Base-by-base conservation (phyloP, 2,113 vertebrate species). In the Misgurnus anguillicaudatus region DNA sequence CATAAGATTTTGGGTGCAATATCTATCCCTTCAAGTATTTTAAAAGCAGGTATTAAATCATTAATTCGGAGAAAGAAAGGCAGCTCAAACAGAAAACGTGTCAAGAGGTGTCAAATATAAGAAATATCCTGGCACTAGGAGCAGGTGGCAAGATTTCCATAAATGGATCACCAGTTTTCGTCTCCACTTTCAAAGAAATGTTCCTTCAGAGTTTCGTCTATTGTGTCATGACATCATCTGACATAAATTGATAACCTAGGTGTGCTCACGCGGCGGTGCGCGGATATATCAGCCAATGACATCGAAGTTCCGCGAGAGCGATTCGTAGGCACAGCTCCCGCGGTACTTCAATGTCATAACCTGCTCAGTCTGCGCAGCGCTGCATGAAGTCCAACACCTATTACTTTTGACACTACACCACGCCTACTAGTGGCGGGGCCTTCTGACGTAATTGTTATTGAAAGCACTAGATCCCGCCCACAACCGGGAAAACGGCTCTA, bases 371-470 rank as follows among this genome's bases (percentile, higher is more conserved):
- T 31, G 24, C 24, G 24, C 24, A 31, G 24, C 24, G 24, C 24
- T 31, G 24, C 24, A 31, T 31, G 24, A 31, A 31, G 24, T 31
- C 4, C 53, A 70, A 86, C 85, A 64, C 10, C 3, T 17, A 36
- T 71, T 42, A 2, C 58, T 4, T 48, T 45, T 63, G 58, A 75
- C 24, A 66, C 57, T 73, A 74, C 76, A 16, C 77, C 83, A 80
- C 80, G 72, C 81, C 69, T 83, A 70, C 65, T 1, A 80, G 64
- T 48, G 68, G 63, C 48, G 80, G 73, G 73, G 73, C 79, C 73
- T 83, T 39, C 10, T 82, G 79, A 83, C 87, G 85, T 86, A 85
- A 87, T 45, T 83, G 79, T 82, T 82, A 69, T 87, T 83, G 85
- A 84, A 73, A 78, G 47, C 21, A 36, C 24, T 58, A 55, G 64